Evolutionary conservation across 2,113 vertebrate species (phyloP).

Genomic region (Formicarius rufipectus): DNA sequence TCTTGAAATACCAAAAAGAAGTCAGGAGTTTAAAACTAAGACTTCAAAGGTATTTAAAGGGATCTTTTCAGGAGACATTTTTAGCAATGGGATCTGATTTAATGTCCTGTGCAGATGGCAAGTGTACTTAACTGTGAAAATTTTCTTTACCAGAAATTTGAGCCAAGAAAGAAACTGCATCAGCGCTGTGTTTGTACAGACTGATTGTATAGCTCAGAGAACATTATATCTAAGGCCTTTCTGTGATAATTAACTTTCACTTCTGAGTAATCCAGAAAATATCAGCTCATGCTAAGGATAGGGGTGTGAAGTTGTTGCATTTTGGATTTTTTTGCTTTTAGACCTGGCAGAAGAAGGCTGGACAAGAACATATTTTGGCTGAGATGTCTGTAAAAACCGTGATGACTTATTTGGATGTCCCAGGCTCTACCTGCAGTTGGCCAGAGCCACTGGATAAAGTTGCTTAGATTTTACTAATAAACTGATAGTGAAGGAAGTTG

Average conservation of each 20-base stretch:
- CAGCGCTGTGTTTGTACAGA: neutral
- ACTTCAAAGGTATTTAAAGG: neutral
- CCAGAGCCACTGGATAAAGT: neutral
- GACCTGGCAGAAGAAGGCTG: neutral
- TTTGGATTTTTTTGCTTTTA: neutral
- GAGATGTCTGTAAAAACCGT: neutral
- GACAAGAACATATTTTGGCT: neutral
- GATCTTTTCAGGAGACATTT: conserved; percentile 17
- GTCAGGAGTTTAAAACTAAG: neutral
- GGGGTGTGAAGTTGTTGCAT: neutral
- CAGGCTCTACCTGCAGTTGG: neutral
- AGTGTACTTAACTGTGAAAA: neutral
- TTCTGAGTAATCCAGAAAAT: conserved; percentile 8
- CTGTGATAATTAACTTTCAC: neutral
- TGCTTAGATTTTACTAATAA: neutral
- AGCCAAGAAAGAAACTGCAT: neutral
- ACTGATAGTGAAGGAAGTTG: neutral
- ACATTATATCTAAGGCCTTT: neutral
- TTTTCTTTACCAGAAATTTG: conserved; percentile 1
- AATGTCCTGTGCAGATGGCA: neutral
- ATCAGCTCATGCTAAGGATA: neutral
- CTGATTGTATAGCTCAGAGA: neutral
- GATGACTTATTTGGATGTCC: neutral
- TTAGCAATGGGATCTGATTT: conserved; percentile 25
- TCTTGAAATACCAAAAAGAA: neutral